Conservation (phyloP, 2,888 invertebrate genomes). For the Euzophera pinguis region DNA sequence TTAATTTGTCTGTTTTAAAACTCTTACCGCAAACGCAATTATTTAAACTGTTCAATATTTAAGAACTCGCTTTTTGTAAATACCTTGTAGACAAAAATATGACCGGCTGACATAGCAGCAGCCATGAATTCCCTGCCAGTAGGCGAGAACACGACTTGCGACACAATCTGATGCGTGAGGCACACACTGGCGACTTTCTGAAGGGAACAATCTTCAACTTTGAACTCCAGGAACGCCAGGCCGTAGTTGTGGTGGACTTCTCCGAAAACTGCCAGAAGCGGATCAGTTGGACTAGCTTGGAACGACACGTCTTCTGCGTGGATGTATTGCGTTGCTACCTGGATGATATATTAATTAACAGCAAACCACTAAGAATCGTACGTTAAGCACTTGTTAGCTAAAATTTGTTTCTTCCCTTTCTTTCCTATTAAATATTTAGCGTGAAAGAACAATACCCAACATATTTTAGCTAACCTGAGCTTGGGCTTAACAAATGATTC, state of each 20-base stretch:
- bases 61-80: too few species aligned
- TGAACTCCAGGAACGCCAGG: conserved; percentile 38
- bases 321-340: conserved; percentile 48
- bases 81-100: conserved; percentile 64
- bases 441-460: too few species aligned
- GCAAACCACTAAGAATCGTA: not conserved
- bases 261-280: conserved; percentile 51
- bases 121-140: conserved; percentile 54
- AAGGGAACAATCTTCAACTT: conserved; percentile 19
- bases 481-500: too few species aligned
- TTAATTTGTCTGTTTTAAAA: too few species aligned
- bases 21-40: too few species aligned
- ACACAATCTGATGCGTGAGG: conserved; percentile 66
- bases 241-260: conserved; percentile 53
- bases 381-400: too few species aligned
- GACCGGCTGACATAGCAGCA: conserved; percentile 67
- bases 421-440: too few species aligned
- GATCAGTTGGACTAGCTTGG: conserved; percentile 57
- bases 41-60: too few species aligned
- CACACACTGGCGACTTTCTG: conserved; percentile 35
- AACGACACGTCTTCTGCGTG: conserved; percentile 51
- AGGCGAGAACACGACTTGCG: conserved; percentile 53
- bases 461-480: too few species aligned
- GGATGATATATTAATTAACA: conserved; percentile 3
- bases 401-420: too few species aligned